Conservation (phyloP, 2,888 invertebrate species). For the Gymnoscelis rufifasciata region DNA sequence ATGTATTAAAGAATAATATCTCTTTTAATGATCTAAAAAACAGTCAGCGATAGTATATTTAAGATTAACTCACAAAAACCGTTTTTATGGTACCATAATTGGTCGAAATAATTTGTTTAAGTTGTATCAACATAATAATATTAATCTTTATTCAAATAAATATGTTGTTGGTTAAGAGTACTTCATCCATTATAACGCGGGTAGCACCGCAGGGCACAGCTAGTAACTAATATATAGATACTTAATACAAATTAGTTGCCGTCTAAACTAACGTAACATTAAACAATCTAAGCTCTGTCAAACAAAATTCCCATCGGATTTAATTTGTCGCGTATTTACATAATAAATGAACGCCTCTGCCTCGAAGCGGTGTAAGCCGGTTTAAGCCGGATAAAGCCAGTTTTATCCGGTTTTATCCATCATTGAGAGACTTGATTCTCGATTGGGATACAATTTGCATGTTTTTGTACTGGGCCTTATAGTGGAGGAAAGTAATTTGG, state of each 20-base stretch:
- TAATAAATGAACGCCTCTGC: constrained; percentile 75
- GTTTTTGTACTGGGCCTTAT: constrained; percentile 63
- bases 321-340: constrained; percentile 78
- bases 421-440: constrained; percentile 76
- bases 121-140: too few relatives aligned
- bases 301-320: constrained; percentile 74
- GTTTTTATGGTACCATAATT: too few relatives aligned
- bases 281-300: constrained; percentile 62
- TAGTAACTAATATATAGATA: too few relatives aligned
- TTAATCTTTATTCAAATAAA: too few relatives aligned
- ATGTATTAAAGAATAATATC: too few relatives aligned
- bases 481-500: constrained; percentile 58
- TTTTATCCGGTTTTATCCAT: constrained; percentile 72
- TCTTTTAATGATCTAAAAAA: too few relatives aligned
- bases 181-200: too few relatives aligned
- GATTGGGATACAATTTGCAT: constrained; percentile 73
- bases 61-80: too few relatives aligned
- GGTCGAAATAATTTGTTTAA: too few relatives aligned
- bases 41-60: too few relatives aligned
- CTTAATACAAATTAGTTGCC: background rate
- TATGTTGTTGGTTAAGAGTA: too few relatives aligned
- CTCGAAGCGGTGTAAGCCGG: constrained; percentile 57
- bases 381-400: constrained; percentile 48
- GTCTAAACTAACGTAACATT: constrained; percentile 38
- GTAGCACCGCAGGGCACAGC: too few relatives aligned